phyloP scores from a whole-genome alignment of 2,113 vertebrate genomes.

The Catagonus wagneri region DNA sequence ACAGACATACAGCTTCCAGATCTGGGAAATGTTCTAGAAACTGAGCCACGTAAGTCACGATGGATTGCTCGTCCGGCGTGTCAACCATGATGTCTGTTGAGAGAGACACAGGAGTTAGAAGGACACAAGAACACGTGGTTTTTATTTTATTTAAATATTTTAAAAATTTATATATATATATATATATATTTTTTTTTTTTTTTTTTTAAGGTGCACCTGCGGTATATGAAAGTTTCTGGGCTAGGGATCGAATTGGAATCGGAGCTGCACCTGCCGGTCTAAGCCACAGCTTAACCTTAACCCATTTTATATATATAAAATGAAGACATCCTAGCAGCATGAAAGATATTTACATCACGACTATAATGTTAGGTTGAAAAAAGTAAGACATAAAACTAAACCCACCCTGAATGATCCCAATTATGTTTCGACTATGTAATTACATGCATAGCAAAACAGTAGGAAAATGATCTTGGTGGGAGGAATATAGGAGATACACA shows the following conservation, averaged over 20 bases:
- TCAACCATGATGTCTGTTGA: slow-evolving; percentile 93
- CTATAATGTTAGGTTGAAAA: background rate
- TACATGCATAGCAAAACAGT: background rate
- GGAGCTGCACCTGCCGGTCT: no score
- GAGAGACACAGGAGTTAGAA: slow-evolving; percentile 64
- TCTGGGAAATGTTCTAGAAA: slow-evolving; percentile 97
- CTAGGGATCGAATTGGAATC: no score
- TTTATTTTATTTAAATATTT: no score
- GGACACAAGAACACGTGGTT: background rate
- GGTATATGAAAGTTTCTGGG: no score
- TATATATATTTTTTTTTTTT: no score
- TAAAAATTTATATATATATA: no score
- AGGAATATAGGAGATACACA: background rate
- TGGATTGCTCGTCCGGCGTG: slow-evolving; percentile 95
- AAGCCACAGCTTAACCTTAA: no score
- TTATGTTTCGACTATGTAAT: background rate
- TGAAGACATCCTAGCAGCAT: background rate
- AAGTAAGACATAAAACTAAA: background rate
- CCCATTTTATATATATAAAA: background rate
- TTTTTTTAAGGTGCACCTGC: background rate
- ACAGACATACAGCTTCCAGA: slow-evolving; percentile 91
- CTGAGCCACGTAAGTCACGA: slow-evolving; percentile 97
- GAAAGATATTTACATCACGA: background rate
- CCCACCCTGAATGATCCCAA: background rate
- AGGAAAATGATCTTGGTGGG: background rate